phyloP scores from a whole-genome alignment of 1,140 invertebrate species.

The Drosophila subpulchrella region DNA sequence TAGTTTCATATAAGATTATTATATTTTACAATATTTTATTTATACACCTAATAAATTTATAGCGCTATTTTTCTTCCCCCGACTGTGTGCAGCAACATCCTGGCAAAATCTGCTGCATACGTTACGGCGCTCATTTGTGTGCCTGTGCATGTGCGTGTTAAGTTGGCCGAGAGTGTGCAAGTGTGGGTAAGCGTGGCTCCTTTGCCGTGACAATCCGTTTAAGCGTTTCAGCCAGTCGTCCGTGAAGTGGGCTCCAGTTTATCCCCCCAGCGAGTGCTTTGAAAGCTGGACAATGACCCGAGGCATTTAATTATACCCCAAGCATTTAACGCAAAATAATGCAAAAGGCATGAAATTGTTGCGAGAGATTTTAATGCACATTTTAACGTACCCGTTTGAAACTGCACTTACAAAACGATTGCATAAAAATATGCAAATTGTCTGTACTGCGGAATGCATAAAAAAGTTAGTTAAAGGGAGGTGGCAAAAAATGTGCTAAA shows the following conservation, averaged over 20 bases:
- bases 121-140: constrained; percentile 52
- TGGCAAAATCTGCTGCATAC: constrained; percentile 68
- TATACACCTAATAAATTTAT: too few species aligned
- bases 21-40: too few species aligned
- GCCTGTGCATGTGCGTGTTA: constrained; percentile 18
- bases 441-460: neutral
- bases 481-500: neutral
- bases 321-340: constrained; percentile 11
- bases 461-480: constrained; percentile 4
- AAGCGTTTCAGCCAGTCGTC: constrained; percentile 49
- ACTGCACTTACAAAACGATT: constrained; percentile 1
- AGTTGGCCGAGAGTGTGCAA: constrained; percentile 29
- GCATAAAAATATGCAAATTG: constrained; percentile 22
- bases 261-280: constrained; percentile 23
- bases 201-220: constrained; percentile 63
- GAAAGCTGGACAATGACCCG: constrained; percentile 45
- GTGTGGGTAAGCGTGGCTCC: constrained; percentile 27
- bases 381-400: constrained; percentile 8
- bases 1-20: too few species aligned
- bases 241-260: constrained; percentile 48
- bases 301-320: constrained; percentile 34
- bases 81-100: constrained; percentile 26
- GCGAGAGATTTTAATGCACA: constrained; percentile 7
- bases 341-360: constrained; percentile 1
- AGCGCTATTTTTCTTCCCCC: neutral